A percentile compares a stretch with the other conserved stretches of the same genome.
Evolutionary conservation across 2,113 vertebrate species (phyloP).

Genomic region (Vimba vimba): DNA sequence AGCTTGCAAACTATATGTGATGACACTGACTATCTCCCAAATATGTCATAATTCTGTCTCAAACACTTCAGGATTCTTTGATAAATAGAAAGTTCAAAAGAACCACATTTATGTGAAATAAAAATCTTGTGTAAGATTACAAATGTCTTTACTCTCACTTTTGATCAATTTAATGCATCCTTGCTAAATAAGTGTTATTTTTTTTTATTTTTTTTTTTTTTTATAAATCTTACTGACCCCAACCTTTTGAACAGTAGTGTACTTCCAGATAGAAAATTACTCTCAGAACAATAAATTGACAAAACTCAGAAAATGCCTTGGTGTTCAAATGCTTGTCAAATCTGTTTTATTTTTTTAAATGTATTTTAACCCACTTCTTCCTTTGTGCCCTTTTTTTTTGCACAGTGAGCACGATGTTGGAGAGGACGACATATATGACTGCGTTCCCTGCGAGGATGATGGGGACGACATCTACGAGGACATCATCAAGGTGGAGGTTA

Average conservation of each 20-base stretch:
- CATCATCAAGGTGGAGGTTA: constrained; percentile 98
- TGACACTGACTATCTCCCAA: background rate
- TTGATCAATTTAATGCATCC: background rate
- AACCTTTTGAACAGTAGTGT: background rate
- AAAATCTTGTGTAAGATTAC: too few relatives aligned
- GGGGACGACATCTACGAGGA: constrained; percentile 98
- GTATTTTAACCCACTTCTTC: constrained; percentile 1
- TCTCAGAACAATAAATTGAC: too few relatives aligned
- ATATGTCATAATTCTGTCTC: background rate
- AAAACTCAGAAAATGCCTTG: too few relatives aligned
- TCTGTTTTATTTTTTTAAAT: too few relatives aligned
- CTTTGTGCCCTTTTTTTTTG: constrained; percentile 37
- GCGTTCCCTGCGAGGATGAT: constrained; percentile 94
- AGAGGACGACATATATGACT: constrained; percentile 96
- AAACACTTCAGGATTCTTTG: background rate
- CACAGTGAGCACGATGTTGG: constrained; percentile 93
- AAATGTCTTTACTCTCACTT: too few relatives aligned
- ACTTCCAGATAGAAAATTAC: background rate
- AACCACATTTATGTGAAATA: too few relatives aligned
- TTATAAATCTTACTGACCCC: background rate
- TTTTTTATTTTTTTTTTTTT: too few relatives aligned
- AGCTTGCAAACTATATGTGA: background rate
- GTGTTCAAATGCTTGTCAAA: too few relatives aligned
- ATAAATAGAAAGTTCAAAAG: too few relatives aligned
- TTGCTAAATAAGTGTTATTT: background rate